These are phyloP conservation scores for Thera obeliscata DNA, from an alignment of 2,888 invertebrate species.

Conservation along the genomic window DNA sequence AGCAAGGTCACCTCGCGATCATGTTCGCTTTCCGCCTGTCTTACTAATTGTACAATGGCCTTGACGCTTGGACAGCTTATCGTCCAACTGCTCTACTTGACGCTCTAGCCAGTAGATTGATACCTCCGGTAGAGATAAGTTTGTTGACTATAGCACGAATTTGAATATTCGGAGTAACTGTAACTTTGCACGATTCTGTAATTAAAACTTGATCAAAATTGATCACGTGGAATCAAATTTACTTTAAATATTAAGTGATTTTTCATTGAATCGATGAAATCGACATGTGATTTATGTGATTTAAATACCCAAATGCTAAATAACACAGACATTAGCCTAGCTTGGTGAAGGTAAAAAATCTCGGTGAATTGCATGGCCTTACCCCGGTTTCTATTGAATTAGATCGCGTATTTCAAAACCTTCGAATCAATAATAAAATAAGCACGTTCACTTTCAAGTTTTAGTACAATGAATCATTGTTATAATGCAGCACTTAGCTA, in stretches of 20 bases:
- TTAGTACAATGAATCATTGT: slow-evolving; percentile 40
- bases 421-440: slow-evolving; percentile 50
- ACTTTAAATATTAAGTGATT: slow-evolving; percentile 6
- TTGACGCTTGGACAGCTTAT: slow-evolving; percentile 62
- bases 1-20: slow-evolving; percentile 66
- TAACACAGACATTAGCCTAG: slow-evolving; percentile 44
- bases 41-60: slow-evolving; percentile 56
- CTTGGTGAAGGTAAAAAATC: slow-evolving; percentile 54
- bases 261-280: slow-evolving; percentile 11
- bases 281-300: slow-evolving; percentile 39
- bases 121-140: slow-evolving; percentile 44
- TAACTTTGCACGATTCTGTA: slow-evolving; percentile 21
- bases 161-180: slow-evolving; percentile 25
- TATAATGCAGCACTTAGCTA: slow-evolving; percentile 25
- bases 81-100: slow-evolving; percentile 51
- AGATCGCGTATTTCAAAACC: slow-evolving; percentile 60
- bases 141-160: slow-evolving; percentile 42
- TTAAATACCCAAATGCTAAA: slow-evolving; percentile 47
- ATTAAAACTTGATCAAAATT: slow-evolving; percentile 9
- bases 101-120: slow-evolving; percentile 38
- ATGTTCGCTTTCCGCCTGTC: slow-evolving; percentile 63
- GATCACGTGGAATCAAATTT: slow-evolving; percentile 4
- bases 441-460: slow-evolving; percentile 61
- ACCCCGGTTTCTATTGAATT: slow-evolving; percentile 64
- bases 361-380: slow-evolving; percentile 62